These are phyloP conservation scores for Callimorpha dominula DNA, from an alignment of 2,888 invertebrate genomes.

Conservation along the genomic window DNA sequence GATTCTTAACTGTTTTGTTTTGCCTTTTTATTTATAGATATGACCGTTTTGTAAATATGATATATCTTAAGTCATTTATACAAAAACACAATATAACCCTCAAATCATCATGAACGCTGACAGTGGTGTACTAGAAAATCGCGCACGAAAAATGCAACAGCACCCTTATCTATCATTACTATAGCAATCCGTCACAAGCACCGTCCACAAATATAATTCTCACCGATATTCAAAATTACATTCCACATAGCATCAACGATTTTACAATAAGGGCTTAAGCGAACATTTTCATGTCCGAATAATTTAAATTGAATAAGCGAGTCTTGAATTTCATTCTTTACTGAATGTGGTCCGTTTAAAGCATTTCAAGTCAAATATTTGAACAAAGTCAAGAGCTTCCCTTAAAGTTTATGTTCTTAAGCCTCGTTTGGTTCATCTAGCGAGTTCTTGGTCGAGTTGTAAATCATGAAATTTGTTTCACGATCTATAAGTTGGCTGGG, in stretches of 20 bases:
- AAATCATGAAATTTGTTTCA: neutral
- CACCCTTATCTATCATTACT: conserved; percentile 5
- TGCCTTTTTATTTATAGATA: no score
- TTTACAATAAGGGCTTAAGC: conserved; percentile 14
- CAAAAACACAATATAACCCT: neutral
- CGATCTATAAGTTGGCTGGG: no score
- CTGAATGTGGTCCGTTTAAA: conserved; percentile 63
- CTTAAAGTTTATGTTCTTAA: conserved; percentile 59
- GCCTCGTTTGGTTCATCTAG: conserved; percentile 42
- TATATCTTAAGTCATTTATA: no score
- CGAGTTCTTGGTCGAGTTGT: conserved; percentile 13
- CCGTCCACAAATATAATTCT: conserved; percentile 1
- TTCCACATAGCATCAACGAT: neutral
- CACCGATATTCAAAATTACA: neutral
- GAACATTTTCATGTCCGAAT: conserved; percentile 44
- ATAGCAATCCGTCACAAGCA: neutral
- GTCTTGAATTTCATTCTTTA: conserved; percentile 54
- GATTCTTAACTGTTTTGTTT: no score
- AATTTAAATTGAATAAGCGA: conserved; percentile 48
- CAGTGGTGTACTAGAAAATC: neutral
- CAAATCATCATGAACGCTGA: no score
- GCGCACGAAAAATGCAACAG: no score
- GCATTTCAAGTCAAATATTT: conserved; percentile 72
- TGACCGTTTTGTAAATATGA: no score
- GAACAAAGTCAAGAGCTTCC: conserved; percentile 64